These are phyloP conservation scores for Drepana arcuata DNA, from an alignment of 1,140 invertebrate species.

Conservation along the genomic window DNA sequence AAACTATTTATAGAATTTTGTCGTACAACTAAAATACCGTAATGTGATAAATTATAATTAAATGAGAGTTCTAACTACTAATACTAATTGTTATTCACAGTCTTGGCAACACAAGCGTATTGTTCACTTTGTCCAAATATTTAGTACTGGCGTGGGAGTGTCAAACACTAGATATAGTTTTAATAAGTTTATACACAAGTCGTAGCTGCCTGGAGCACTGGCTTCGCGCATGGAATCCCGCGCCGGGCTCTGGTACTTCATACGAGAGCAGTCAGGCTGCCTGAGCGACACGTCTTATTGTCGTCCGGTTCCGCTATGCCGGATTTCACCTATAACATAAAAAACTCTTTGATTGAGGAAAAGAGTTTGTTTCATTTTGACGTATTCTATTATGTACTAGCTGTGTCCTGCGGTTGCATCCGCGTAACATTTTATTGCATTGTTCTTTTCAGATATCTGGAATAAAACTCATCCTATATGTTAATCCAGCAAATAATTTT, in stretches of 20 bases:
- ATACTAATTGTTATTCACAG: too few relatives aligned
- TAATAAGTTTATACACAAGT: constrained; percentile 24
- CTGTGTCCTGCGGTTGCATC: too few relatives aligned
- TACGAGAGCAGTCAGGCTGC: constrained; percentile 58
- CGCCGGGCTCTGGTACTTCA: constrained; percentile 14
- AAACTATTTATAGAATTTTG: constrained; percentile 53
- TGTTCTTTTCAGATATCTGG: too few relatives aligned
- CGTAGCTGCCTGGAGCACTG: constrained; percentile 15
- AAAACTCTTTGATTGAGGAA: too few relatives aligned
- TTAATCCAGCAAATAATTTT: too few relatives aligned
- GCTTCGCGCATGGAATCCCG: constrained; percentile 2
- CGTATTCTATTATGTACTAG: too few relatives aligned
- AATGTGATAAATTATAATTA: constrained; percentile 35
- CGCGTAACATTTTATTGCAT: too few relatives aligned
- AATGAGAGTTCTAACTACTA: constrained; percentile 33
- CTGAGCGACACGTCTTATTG: constrained; percentile 41
- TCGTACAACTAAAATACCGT: constrained; percentile 23
- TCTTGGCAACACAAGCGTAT: constrained; percentile 22
- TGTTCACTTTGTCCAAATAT: too few relatives aligned
- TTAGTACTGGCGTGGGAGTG: constrained; percentile 1
- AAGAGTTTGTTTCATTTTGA: too few relatives aligned
- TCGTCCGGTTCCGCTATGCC: constrained; percentile 27
- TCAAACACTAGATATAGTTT: constrained; percentile 1
- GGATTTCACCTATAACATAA: constrained; percentile 31
- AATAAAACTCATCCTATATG: too few relatives aligned